A percentile compares a stretch with the other conserved stretches of the same genome.
These are phyloP conservation scores for Leucosticte australis DNA, from an alignment of 2,113 vertebrate species.

Conservation along the genomic window DNA sequence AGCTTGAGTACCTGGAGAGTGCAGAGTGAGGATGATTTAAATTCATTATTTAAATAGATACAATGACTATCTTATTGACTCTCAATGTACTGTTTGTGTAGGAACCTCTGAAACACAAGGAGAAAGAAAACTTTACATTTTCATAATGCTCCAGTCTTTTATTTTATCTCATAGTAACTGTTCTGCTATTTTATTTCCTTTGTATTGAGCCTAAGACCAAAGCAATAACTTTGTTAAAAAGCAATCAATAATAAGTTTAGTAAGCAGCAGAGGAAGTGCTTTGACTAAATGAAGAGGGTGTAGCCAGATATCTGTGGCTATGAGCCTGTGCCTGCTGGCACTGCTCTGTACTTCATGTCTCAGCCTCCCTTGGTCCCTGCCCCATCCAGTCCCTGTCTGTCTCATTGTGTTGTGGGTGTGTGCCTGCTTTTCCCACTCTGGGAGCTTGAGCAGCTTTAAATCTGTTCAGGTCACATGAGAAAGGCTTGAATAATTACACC, in stretches of 20 bases:
- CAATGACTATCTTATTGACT: neutral
- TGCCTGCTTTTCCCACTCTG: neutral
- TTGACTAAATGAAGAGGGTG: neutral
- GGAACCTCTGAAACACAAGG: neutral
- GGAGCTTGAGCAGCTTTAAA: neutral
- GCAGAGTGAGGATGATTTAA: neutral
- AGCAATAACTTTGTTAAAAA: neutral
- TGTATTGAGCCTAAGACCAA: neutral
- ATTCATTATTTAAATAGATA: neutral
- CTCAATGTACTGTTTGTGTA: neutral
- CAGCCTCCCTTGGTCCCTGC: neutral
- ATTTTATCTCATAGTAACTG: neutral
- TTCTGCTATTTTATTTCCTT: neutral
- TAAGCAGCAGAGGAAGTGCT: neutral
- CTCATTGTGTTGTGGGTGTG: rapidly evolving
- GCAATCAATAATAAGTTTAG: neutral
- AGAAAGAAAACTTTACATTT: neutral
- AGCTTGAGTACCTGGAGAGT: neutral
- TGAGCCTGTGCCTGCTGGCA: neutral
- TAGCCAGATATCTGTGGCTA: neutral
- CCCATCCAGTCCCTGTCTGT: rapidly evolving
- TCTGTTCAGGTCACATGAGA: neutral
- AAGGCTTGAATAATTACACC: constrained; percentile 39
- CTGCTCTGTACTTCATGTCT: neutral
- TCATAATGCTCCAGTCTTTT: neutral